Base-by-base conservation (phyloP, 35 echinoderm and acorn worm genomes). In the Acanthaster planci region DNA sequence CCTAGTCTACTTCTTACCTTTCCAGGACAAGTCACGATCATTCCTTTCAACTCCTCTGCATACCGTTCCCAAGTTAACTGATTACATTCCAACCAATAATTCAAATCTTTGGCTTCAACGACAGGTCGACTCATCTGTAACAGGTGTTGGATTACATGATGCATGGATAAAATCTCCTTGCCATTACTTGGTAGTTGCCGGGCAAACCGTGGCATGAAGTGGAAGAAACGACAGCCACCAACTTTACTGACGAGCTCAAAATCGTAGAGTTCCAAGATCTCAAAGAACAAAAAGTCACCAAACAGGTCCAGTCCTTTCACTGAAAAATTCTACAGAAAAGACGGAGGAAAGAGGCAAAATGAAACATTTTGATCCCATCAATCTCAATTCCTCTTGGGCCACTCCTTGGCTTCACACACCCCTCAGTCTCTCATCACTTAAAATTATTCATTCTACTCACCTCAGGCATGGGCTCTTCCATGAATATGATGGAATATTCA, bases 101-200 rank as follows among this genome's bases (percentile, higher is more conserved):
- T 89, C n/a, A 99, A 86, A 39, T 97, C 88, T 39, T 87, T 76
- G 29, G 51, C 51, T 37, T 85, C 82, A 7, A 94, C 82, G 54
- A 97, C 79, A 0, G 90, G 90, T 56, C 85, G 90, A 18, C 82
- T 85, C 55, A 75, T 90, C 27, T 57, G 81, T 5, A 99, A 47
- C 37, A 99, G 55, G 19, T 93, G 82, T 26, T 82, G 84, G 72
- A 99, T 89, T 22, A 99, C 96, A 26, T 99, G 96, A 78, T 99
- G 96, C 96, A 99, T 99, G 34, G 96, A 99, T 16, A 99, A 81
- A 37, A 99, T 93, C 89, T 99, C 96, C 53, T 91, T 99, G 22
- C 96, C 96, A 52, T 94, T 99, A 92, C 93, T 93, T 8, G 96
- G 96, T 18, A 99, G 78, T 2, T 82, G 77, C 39, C 96, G 89